Conservation (phyloP, 2,113 vertebrate species). For the Pelvicachromis taeniatus region DNA sequence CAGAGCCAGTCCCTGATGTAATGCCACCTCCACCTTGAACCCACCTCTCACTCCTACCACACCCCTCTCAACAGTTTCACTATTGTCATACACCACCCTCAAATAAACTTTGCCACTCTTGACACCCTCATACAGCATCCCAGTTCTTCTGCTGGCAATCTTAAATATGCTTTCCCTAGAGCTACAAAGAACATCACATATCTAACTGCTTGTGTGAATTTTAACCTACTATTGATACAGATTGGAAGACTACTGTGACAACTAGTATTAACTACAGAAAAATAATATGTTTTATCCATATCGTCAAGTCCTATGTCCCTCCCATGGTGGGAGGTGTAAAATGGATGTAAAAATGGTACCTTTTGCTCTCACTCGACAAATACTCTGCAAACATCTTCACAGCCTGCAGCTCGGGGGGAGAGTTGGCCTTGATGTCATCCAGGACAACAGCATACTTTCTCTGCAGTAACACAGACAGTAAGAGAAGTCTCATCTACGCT, state of each 20-base stretch:
- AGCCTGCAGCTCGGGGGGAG: conserved; percentile 85
- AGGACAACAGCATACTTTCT: conserved; percentile 89
- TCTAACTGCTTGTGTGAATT: not conserved
- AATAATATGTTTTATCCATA: not conserved
- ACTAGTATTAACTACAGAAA: not conserved
- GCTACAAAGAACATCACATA: not conserved
- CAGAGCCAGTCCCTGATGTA: not conserved
- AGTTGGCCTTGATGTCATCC: conserved; percentile 84
- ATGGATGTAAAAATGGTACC: conserved; percentile 60
- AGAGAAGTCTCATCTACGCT: not conserved
- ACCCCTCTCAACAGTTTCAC: not conserved
- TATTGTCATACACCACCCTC: not conserved
- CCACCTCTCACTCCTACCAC: not conserved
- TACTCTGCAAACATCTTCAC: conserved; percentile 91
- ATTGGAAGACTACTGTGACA: not conserved
- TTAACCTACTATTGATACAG: not conserved
- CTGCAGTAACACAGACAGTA: conserved; percentile 56
- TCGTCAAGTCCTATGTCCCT: not conserved
- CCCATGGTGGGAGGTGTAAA: not conserved
- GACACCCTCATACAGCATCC: not conserved
- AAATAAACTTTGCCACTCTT: not conserved
- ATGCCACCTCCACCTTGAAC: not conserved
- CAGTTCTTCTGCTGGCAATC: not conserved
- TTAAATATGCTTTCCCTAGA: not conserved
- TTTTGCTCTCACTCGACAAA: conserved; percentile 79